These are phyloP conservation scores for Theocolax elegans DNA, from an alignment of 1,140 invertebrate species.

Conservation along the genomic window DNA sequence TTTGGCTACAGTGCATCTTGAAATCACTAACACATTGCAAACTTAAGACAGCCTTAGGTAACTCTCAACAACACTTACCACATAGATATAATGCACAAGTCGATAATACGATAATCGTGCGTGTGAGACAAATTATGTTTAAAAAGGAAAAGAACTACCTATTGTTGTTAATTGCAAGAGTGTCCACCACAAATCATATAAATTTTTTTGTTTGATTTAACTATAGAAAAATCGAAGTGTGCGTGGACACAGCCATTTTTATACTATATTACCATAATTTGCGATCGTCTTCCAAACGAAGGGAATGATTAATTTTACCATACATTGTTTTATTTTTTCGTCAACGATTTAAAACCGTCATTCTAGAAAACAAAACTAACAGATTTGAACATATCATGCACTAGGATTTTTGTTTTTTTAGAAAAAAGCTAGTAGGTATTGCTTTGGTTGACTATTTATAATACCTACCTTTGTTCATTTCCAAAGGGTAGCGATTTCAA, in stretches of 20 bases:
- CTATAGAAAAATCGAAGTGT: no score
- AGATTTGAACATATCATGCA: slow-evolving; percentile 39
- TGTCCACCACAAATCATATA: neutral
- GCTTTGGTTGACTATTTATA: slow-evolving; percentile 9
- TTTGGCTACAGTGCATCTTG: slow-evolving; percentile 84
- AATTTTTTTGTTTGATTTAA: no score
- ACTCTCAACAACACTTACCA: slow-evolving; percentile 60
- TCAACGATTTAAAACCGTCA: no score
- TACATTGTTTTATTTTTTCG: no score
- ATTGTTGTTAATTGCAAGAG: slow-evolving; percentile 29
- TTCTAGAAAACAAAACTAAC: no score
- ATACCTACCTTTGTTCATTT: neutral
- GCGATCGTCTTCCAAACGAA: slow-evolving; percentile 15
- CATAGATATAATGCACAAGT: slow-evolving; percentile 46
- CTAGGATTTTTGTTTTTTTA: slow-evolving; percentile 18
- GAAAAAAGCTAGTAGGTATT: slow-evolving; percentile 33
- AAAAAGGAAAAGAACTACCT: slow-evolving; percentile 42
- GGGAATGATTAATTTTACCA: neutral
- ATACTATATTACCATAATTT: no score
- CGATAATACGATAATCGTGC: slow-evolving; percentile 22
- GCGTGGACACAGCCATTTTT: no score
- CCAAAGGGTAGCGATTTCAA: slow-evolving; percentile 27
- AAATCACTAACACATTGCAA: slow-evolving; percentile 82
- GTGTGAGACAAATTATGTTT: slow-evolving; percentile 40
- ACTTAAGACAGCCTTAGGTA: slow-evolving; percentile 72